Evolutionary conservation across 2,797 vertebrate genomes (phyloP), one percentile per base, ranked within the genome.

Genomic region (Rachycentron canadum): DNA sequence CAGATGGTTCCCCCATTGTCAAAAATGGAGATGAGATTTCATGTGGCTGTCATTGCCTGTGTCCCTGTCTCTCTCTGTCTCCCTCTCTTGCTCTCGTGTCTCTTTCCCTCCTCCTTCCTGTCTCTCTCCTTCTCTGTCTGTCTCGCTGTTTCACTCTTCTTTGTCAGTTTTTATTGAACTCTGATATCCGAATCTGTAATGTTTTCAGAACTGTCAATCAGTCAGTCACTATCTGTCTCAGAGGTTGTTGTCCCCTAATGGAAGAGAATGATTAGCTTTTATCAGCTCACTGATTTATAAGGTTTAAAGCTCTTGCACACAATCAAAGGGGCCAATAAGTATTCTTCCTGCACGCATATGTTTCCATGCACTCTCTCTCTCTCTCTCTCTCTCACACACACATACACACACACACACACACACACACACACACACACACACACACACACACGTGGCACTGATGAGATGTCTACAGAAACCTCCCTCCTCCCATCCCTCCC

Each of bases 11-110:
- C 94, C 94, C 91, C 91, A 94, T 94, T 95, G 94, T 95, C 94
- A 95, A 94, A 95, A 94, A 94, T 95, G 94, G 92, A 95, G 94
- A 95, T 94, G 93, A 94, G 94, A 89, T 94, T 94, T 94, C 86
- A 92, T 88, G 92, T 93, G 91, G 90, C 94, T 95, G 95, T 95
- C 95, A 95, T 79, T 89, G 92, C 85, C 84, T 84, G 81, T 89
- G 85, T 91, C 91, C 86, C 87, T 62, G 78, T 91, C 88, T 92
- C 84, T 71, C 75, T 73, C 70, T 53, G 47, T 80, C 80, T 89
- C 72, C 68, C 79, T 81, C 79, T 65, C 73, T 52, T 58, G 53
- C 78, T 77, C 81, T 81, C 50, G 41, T 64, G 59, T 84, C 81
- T 90, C 83, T 86, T 70, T 84, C 81, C 81, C 82, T 85, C 80